Evolutionary conservation across 2,113 vertebrate genomes (phyloP).

Genomic region (Phrynosoma platyrhinos): DNA sequence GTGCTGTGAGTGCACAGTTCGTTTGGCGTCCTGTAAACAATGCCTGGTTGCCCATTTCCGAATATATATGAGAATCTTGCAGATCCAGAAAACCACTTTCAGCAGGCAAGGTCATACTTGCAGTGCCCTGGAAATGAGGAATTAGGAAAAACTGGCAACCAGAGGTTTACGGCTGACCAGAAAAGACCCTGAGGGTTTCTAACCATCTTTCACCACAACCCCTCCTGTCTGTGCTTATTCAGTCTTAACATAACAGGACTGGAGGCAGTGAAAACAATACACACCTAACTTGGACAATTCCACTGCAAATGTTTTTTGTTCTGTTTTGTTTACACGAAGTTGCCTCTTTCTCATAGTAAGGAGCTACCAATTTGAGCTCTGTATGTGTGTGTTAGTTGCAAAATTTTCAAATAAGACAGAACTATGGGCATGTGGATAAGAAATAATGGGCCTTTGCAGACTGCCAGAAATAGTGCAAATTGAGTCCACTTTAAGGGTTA

Average conservation of each 20-base stretch:
- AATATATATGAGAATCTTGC: constrained; percentile 81
- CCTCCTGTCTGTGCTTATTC: constrained; percentile 78
- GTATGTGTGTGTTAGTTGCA: constrained; percentile 12
- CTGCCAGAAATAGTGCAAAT: too few species aligned
- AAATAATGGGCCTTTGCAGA: constrained; percentile 59
- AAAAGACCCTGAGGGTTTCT: constrained; percentile 82
- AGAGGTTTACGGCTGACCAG: constrained; percentile 78
- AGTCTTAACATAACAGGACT: constrained; percentile 75
- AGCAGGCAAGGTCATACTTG: constrained; percentile 83
- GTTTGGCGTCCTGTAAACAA: constrained; percentile 84
- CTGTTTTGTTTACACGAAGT: constrained; percentile 79
- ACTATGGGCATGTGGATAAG: constrained; percentile 59
- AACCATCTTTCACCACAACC: constrained; percentile 81
- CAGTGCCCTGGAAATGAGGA: constrained; percentile 88
- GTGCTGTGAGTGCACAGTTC: constrained; percentile 84
- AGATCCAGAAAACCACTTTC: constrained; percentile 83
- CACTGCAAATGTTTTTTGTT: constrained; percentile 39
- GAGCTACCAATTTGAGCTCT: constrained; percentile 25
- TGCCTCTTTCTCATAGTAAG: constrained; percentile 73
- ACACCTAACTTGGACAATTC: constrained; percentile 74
- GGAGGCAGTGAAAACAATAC: constrained; percentile 77
- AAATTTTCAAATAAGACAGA: constrained; percentile 51
- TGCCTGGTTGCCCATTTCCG: constrained; percentile 81
- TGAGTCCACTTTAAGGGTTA: too few species aligned
- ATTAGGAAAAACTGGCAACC: constrained; percentile 91